phyloP scores from a whole-genome alignment of 35 echinoderm and acorn worm species.

The Ophioderma brevispina region DNA sequence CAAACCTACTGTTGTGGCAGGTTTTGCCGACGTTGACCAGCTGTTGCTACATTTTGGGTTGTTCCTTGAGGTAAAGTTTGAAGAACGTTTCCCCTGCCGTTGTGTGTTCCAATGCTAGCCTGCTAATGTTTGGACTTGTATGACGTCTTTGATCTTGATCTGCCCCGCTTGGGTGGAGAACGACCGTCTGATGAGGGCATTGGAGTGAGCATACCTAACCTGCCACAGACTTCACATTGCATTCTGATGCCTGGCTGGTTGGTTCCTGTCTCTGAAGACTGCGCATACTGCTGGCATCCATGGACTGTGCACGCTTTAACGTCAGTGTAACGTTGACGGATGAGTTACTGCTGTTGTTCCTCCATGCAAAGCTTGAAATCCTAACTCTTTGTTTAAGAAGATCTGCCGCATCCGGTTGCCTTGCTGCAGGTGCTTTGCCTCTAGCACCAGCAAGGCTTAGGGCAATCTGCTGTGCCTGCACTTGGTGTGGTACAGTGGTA shows the following conservation, averaged over 20 bases:
- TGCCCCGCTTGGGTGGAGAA: not conserved
- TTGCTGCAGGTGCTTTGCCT: not conserved
- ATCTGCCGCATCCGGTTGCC: not conserved
- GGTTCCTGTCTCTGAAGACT: not conserved
- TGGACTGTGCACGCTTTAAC: constrained; percentile 2
- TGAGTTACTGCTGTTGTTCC: not conserved
- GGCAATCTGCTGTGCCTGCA: not conserved
- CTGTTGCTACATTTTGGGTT: not conserved
- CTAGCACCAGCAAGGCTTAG: not conserved
- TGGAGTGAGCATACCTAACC: constrained; percentile 9
- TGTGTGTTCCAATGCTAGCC: not conserved
- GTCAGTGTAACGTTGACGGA: constrained; percentile 34
- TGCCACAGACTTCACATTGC: constrained; percentile 13
- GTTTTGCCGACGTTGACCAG: not conserved
- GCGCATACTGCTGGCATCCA: not conserved
- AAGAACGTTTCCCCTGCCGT: no score
- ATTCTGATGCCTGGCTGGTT: not conserved
- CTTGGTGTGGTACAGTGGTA: not conserved
- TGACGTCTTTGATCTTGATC: constrained; percentile 11
- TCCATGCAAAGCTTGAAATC: not conserved
- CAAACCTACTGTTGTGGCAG: not conserved
- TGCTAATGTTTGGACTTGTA: constrained; percentile 11
- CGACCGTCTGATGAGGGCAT: not conserved
- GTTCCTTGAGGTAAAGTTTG: not conserved
- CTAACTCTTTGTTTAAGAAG: not conserved